These are phyloP conservation scores for Antechinus stuartii DNA, from an alignment of 2,113 vertebrate species.

Conservation along the genomic window DNA sequence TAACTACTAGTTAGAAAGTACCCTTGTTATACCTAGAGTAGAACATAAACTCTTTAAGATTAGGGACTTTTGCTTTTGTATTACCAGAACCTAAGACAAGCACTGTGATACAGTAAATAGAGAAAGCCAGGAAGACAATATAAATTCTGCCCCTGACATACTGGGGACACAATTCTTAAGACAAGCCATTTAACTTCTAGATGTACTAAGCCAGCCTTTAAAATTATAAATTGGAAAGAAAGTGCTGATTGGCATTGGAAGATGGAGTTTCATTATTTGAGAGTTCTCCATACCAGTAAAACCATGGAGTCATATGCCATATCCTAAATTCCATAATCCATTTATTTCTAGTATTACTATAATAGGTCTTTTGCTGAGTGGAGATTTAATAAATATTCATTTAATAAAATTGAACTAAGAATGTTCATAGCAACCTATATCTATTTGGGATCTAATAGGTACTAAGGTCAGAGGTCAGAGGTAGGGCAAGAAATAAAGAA, in stretches of 20 bases:
- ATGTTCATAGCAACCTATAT: not conserved
- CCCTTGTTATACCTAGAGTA: not conserved
- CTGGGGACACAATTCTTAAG: not conserved
- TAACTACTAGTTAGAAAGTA: not conserved
- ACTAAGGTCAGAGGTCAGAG: not conserved
- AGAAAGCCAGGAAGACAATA: not conserved
- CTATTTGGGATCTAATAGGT: not conserved
- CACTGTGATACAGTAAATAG: not conserved
- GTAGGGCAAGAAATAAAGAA: not conserved
- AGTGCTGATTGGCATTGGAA: not conserved
- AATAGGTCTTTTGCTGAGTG: not conserved
- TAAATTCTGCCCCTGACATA: not conserved
- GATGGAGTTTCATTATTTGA: not conserved
- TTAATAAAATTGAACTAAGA: not conserved
- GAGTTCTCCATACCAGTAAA: not conserved
- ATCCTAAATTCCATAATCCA: not conserved
- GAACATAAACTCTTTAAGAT: not conserved
- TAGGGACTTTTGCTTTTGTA: not conserved
- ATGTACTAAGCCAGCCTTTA: not conserved
- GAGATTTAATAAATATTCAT: not conserved
- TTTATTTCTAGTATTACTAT: not conserved
- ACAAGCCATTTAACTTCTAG: not conserved
- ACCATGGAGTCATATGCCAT: not conserved
- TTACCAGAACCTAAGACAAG: not conserved
- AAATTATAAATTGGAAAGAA: not conserved